A percentile compares a stretch with the other conserved stretches of the same genome.
Evolutionary conservation across 2,797 vertebrate species (phyloP).

Genomic region (Anabacerthia variegaticeps): DNA sequence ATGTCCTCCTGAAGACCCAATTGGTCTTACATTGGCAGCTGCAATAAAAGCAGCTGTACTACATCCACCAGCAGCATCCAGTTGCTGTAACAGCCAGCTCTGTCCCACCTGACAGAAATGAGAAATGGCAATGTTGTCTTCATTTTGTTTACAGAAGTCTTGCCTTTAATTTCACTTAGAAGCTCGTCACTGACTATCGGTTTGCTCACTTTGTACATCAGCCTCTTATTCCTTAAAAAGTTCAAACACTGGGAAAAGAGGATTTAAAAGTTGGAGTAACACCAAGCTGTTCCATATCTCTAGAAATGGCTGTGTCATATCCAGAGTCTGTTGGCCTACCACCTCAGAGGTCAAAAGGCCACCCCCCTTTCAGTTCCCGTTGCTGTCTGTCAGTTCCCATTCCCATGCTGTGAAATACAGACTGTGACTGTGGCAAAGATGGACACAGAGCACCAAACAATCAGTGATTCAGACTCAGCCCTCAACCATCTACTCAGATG

Average conservation of each 20-base stretch:
- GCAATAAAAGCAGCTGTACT: constrained; percentile 33
- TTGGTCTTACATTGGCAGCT: background rate
- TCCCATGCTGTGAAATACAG: background rate
- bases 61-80: background rate
- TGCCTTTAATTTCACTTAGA: background rate
- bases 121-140: rapidly evolving
- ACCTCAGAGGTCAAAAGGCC: background rate
- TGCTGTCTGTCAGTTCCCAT: background rate
- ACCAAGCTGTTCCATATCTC: background rate
- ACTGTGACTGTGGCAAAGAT: background rate
- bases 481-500: background rate
- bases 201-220: background rate
- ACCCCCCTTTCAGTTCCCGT: background rate
- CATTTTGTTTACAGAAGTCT: background rate
- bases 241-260: background rate
- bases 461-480: background rate
- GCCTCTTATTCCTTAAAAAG: background rate
- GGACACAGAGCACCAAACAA: background rate
- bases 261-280: background rate
- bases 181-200: rapidly evolving
- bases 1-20: background rate
- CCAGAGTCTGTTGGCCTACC: background rate
- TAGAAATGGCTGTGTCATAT: background rate
- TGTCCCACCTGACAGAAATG: background rate
- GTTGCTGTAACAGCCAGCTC: background rate